Evolutionary conservation across 2,113 vertebrate species (phyloP), one percentile per base, ranked within the genome.

Genomic region (Sorex fumeus): DNA sequence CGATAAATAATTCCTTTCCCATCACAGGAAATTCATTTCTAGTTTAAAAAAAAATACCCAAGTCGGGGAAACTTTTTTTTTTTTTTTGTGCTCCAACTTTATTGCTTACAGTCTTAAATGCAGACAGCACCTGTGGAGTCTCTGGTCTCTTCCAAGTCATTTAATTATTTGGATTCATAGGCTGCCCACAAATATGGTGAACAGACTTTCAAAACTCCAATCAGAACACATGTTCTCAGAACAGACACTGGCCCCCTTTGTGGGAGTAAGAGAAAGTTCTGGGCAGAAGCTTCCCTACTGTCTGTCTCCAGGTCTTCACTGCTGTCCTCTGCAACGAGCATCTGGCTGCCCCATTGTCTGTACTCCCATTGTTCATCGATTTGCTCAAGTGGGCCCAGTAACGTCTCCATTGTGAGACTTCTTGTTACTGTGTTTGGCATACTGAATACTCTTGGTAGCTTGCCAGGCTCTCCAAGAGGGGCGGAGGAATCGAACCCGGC

Each of bases 21-120:
- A 57, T 70, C 28, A 70, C 30, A 88, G 72, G 53, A 91, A 70
- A 91, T 72, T 84, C 21, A 80, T 66, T 86, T 87, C 74, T 78
- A 91, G 30, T 40, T 45, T 36, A 83, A 70, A 64, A 70, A 64
- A 60, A 84, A 74, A 81, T 23, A 71, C 19, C 16, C 70, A 72
- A 34, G 75, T 69, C 66, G 40, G 43, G 16, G 32, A 62, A 74
- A 40, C 40, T 40, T 40, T 40, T 8, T 82, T 50, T 89, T 71
- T 85, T 45, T 64, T 60, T 16, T 50, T 50, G 2, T 50, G 47
- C 57, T 60, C 57, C 57, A 60, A 79, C 25, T 53, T 80, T 16
- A 76, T 45, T 76, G 45, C 32, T 90, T 85, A 50, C 4, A 74
- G 66, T 81, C 40, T 84, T 70, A 83, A 84, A 45, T 60, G 81